Conservation (phyloP, 2,888 invertebrate species). For the Pediacus dermestoides region DNA sequence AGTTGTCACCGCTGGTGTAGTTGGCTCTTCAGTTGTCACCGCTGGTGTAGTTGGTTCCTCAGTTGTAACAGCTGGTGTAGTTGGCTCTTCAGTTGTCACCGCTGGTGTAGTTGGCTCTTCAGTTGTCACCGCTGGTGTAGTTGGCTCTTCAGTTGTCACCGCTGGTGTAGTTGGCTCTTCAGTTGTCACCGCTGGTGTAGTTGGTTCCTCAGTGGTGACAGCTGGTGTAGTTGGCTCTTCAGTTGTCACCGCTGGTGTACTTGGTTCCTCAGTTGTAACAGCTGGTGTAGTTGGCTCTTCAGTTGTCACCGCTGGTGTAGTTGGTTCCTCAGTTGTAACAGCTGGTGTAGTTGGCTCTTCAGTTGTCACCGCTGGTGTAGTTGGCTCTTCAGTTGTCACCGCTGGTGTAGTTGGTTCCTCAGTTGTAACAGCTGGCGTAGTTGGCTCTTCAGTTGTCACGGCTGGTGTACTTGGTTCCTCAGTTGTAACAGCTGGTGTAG, state of each 20-base stretch:
- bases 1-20: conserved; percentile 1
- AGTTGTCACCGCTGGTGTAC: conserved; percentile 16
- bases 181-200: conserved; percentile 30
- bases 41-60: conserved; percentile 43
- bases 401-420: neutral
- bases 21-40: conserved; percentile 26
- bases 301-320: conserved; percentile 1
- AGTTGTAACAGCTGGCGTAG: conserved; percentile 7
- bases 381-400: conserved; percentile 16
- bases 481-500: conserved; percentile 30
- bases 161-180: conserved; percentile 11
- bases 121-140: conserved; percentile 6
- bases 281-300: conserved; percentile 7
- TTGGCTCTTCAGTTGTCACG: conserved; percentile 6
- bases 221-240: neutral
- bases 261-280: conserved; percentile 1
- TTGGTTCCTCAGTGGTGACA: conserved; percentile 37
- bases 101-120: neutral
- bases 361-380: conserved; percentile 1
- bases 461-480: conserved; percentile 11
- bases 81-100: conserved; percentile 16
- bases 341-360: conserved; percentile 43
- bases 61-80: conserved; percentile 1
- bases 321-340: conserved; percentile 26
- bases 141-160: conserved; percentile 6